Evolutionary conservation across 2,113 vertebrate genomes (phyloP).

Genomic region (Cochlearius cochlearius): DNA sequence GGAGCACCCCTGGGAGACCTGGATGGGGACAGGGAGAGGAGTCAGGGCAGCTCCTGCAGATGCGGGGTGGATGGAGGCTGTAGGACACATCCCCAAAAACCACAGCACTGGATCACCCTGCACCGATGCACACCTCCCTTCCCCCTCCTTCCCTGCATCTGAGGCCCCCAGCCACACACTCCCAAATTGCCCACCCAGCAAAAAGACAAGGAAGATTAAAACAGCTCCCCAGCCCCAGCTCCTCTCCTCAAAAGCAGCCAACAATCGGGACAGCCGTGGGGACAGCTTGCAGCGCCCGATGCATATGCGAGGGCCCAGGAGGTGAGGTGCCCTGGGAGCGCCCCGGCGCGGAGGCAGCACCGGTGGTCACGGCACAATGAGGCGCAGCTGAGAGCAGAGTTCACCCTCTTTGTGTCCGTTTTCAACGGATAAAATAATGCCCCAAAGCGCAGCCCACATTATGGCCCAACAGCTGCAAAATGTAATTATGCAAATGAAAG

Average conservation of each 20-base stretch:
- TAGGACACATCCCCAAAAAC: neutral
- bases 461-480: constrained; percentile 13
- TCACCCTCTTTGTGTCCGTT: neutral
- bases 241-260: neutral
- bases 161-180: neutral
- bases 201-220: neutral
- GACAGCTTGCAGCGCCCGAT: neutral
- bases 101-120: neutral
- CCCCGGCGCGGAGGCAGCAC: neutral
- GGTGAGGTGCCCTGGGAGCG: neutral
- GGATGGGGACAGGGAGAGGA: neutral
- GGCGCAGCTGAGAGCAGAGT: neutral
- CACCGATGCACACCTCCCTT: fast-evolving
- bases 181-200: neutral
- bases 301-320: neutral
- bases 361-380: neutral
- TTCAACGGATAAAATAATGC: neutral
- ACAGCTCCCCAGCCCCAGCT: neutral
- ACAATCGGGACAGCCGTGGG: neutral
- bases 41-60: neutral
- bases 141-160: neutral
- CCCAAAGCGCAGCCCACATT: neutral
- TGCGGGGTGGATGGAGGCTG: neutral
- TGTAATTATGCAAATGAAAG: neutral
- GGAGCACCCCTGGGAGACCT: constrained; percentile 38